A percentile compares a stretch with the other conserved stretches of the same genome.
Evolutionary conservation across 2,797 vertebrate species (phyloP).

Genomic region (Morelia viridis): DNA sequence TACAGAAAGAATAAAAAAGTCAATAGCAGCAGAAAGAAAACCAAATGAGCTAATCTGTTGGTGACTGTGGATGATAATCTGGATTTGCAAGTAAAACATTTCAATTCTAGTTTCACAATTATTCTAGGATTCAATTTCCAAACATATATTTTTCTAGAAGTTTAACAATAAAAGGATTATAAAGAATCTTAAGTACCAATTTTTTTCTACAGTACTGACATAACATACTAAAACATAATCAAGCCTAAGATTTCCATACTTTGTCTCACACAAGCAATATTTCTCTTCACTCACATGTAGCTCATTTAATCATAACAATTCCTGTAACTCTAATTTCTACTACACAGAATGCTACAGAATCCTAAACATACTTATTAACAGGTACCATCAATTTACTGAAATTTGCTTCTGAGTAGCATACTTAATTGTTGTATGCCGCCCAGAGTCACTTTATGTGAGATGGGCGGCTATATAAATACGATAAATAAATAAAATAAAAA

Average conservation of each 20-base stretch:
- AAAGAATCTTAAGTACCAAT: not conserved
- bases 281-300: not conserved
- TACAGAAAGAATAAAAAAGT: conserved; percentile 59
- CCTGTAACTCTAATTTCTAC: not conserved
- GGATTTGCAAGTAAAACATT: not conserved
- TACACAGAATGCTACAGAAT: not conserved
- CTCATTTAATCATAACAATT: not conserved
- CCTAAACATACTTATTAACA: not conserved
- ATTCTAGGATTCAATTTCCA: not conserved
- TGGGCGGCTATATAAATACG: too few relatives aligned
- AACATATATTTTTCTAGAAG: not conserved
- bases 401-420: not conserved
- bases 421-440: too few relatives aligned
- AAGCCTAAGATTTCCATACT: not conserved
- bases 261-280: not conserved
- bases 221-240: not conserved
- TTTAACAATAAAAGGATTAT: not conserved
- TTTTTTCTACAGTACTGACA: not conserved
- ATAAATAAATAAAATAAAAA: too few relatives aligned
- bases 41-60: not conserved
- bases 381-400: not conserved
- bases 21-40: not conserved
- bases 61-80: not conserved
- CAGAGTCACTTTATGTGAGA: too few relatives aligned
- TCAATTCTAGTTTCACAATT: not conserved